Percentiles rank a stretch among this genome's conserved stretches.
These are phyloP conservation scores for Solenopsis fugax DNA, from an alignment of 1,140 invertebrate genomes.

Conservation along the genomic window DNA sequence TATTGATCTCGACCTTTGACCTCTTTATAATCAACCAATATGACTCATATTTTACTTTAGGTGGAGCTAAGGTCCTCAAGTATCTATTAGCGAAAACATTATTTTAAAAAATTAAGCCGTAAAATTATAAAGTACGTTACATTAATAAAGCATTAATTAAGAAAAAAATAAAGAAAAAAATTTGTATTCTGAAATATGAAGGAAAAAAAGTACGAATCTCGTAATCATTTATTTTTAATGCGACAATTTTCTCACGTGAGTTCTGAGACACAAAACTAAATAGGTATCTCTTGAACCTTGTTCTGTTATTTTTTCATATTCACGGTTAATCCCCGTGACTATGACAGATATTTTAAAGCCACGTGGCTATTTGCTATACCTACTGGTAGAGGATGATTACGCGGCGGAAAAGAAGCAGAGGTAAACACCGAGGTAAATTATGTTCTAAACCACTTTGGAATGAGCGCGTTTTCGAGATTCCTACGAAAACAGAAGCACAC, in stretches of 20 bases:
- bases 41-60: no score
- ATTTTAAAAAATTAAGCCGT: no score
- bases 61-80: no score
- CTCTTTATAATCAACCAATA: no score
- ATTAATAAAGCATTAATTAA: no score
- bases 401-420: slow-evolving; percentile 31
- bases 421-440: slow-evolving; percentile 41
- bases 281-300: background rate
- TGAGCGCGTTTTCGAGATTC: slow-evolving; percentile 32
- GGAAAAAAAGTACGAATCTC: background rate
- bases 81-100: no score
- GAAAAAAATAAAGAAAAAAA: background rate
- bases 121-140: no score
- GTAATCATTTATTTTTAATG: background rate
- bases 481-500: slow-evolving; percentile 4
- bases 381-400: background rate
- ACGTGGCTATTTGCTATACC: background rate
- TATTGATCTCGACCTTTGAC: no score
- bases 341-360: slow-evolving; percentile 15
- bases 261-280: background rate
- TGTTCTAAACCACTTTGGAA: slow-evolving; percentile 17
- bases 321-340: background rate
- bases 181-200: background rate
- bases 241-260: background rate
- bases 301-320: background rate